These are phyloP conservation scores for rabbit (Oryctolagus cuniculus) DNA, from an alignment of 2,113 vertebrate species.

Conservation along the genomic window mOryCun1.1 NC_091443.1:37285001-37285500, in stretches of 20 bases:
- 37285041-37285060: neutral
- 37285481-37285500: constrained; percentile 11
- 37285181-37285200: neutral
- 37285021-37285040: neutral
- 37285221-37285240: neutral
- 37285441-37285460: constrained; percentile 26
- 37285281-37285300: neutral
- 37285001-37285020: neutral
- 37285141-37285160: neutral
- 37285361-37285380: constrained; percentile 7
- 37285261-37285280: neutral
- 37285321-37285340: neutral
- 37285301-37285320: neutral
- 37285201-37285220: neutral
- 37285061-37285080: too few relatives aligned
- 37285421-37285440: neutral
- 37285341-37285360: neutral
- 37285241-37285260: neutral
- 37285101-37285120: neutral
- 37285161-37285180: neutral
- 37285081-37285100: neutral
- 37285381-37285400: neutral
- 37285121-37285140: neutral
- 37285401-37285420: neutral
- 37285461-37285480: neutral